Evolutionary conservation across 2,113 vertebrate species (phyloP).

Genomic region (Cynocephalus volans): DNA sequence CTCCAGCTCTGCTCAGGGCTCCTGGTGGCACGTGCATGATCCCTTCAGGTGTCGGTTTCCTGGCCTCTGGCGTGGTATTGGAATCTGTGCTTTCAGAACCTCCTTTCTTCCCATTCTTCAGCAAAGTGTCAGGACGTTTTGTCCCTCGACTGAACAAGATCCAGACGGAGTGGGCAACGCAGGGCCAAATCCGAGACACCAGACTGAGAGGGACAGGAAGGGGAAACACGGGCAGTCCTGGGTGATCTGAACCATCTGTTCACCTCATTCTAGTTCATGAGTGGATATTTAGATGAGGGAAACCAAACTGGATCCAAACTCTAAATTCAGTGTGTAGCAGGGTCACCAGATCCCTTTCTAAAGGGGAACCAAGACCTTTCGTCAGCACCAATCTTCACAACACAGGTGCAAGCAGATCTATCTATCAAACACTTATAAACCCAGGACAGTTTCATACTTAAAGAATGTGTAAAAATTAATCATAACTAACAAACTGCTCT

Average conservation of each 20-base stretch:
- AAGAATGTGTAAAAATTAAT: background rate
- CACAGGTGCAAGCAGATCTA: background rate
- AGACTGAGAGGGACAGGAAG: conserved; percentile 86
- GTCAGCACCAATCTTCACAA: background rate
- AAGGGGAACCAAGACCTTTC: background rate
- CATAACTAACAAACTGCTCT: background rate
- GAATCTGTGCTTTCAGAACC: conserved; percentile 61
- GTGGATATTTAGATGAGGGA: conserved; percentile 49
- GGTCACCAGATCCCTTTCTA: background rate
- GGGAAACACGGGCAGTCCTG: conserved; percentile 82
- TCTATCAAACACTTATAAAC: background rate
- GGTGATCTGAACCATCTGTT: conserved; percentile 72
- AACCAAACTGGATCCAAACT: conserved; percentile 38
- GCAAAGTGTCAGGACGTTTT: conserved; percentile 65
- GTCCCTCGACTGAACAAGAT: conserved; percentile 80
- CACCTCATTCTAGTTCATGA: conserved; percentile 67
- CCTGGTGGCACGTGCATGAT: background rate
- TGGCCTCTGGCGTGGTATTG: background rate
- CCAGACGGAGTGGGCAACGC: conserved; percentile 75
- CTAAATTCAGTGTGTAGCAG: background rate
- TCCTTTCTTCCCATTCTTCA: conserved; percentile 78
- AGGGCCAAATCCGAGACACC: conserved; percentile 79
- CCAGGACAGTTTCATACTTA: background rate
- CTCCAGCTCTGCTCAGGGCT: background rate
- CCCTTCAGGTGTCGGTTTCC: background rate